Evolutionary conservation across 2,113 vertebrate genomes (phyloP).

Genomic region (Aix galericulata): DNA sequence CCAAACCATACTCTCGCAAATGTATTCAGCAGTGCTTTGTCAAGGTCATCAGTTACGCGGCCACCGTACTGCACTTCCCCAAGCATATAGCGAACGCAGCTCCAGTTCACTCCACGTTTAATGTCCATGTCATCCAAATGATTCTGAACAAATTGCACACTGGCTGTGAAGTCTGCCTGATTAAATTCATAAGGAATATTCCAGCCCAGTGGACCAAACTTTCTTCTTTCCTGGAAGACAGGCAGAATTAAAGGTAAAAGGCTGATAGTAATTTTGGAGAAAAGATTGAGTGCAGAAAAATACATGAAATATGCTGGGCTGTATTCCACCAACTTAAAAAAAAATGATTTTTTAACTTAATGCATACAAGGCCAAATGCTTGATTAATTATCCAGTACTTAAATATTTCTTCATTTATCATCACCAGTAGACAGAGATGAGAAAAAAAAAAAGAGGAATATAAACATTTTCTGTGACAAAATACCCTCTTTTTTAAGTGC

Average conservation of each 20-base stretch:
- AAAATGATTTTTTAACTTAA: background rate
- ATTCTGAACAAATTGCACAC: slow-evolving; percentile 86
- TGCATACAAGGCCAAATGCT: background rate
- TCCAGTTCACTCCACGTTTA: slow-evolving; percentile 82
- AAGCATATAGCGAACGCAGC: slow-evolving; percentile 84
- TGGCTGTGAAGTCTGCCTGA: slow-evolving; percentile 85
- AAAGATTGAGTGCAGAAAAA: background rate
- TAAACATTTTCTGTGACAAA: background rate
- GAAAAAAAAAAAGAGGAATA: background rate
- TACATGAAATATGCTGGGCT: background rate
- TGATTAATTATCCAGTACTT: background rate
- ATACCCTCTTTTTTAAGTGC: background rate
- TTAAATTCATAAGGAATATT: slow-evolving; percentile 91
- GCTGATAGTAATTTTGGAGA: background rate
- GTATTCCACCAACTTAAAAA: background rate
- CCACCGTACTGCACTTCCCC: slow-evolving; percentile 87
- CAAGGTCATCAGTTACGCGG: slow-evolving; percentile 84
- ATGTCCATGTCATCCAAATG: slow-evolving; percentile 79
- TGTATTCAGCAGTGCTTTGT: slow-evolving; percentile 84
- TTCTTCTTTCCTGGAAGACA: slow-evolving; percentile 80
- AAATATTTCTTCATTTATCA: background rate
- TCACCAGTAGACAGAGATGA: background rate
- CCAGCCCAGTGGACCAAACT: slow-evolving; percentile 87
- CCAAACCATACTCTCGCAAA: slow-evolving; percentile 85
- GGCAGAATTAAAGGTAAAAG: background rate